phyloP scores from a whole-genome alignment of 1,140 invertebrate species.

The Brachionus koreanus region DNA sequence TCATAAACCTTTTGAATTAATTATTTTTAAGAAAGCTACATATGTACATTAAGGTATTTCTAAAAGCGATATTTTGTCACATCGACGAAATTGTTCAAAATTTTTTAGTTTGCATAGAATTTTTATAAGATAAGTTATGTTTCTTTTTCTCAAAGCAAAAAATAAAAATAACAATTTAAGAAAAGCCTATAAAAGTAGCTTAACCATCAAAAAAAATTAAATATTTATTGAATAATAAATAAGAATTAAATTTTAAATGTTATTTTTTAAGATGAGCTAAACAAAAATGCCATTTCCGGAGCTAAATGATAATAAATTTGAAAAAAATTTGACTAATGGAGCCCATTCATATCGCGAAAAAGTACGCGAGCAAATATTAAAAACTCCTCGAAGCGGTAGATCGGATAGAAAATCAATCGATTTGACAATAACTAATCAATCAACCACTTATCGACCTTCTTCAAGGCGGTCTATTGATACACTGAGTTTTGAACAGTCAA shows the following conservation, averaged over 20 bases:
- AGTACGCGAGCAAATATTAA: neutral
- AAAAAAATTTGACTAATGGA: neutral
- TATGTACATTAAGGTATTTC: neutral
- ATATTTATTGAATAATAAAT: neutral
- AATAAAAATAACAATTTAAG: neutral
- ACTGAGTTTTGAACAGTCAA: neutral
- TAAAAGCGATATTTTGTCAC: neutral
- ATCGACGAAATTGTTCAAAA: neutral
- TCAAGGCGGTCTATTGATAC: neutral
- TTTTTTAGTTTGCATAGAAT: neutral
- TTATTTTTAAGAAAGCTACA: neutral
- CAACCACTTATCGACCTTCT: neutral
- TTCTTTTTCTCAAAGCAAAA: neutral
- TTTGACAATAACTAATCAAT: neutral
- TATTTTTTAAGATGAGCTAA: neutral
- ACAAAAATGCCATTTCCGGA: constrained; percentile 11
- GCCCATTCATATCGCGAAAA: constrained; percentile 9
- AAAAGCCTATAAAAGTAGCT: neutral
- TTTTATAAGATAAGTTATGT: neutral
- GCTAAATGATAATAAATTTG: constrained; percentile 1
- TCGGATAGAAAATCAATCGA: neutral
- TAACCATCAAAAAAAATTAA: too few relatives aligned
- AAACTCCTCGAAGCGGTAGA: neutral
- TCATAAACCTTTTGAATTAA: neutral
- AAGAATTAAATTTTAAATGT: neutral